phyloP scores from a whole-genome alignment of 2,888 invertebrate genomes.

The Calephelis perditalis region DNA sequence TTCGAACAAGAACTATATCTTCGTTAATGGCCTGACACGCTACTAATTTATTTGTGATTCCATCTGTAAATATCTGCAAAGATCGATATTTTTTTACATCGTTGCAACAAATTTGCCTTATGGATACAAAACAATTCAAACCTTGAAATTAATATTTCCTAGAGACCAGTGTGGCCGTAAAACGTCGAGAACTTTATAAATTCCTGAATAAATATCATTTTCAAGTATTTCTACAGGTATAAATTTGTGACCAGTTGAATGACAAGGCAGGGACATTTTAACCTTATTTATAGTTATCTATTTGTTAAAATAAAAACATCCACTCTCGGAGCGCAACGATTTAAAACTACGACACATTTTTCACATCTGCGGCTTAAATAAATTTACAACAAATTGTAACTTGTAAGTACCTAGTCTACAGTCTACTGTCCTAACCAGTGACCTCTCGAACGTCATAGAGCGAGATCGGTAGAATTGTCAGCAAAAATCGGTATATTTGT shows the following conservation, averaged over 20 bases:
- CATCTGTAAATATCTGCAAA: conserved; percentile 92
- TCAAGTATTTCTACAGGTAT: conserved; percentile 82
- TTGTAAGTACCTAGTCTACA: background rate
- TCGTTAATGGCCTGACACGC: conserved; percentile 80
- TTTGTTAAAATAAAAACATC: conserved; percentile 12
- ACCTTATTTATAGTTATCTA: conserved; percentile 17
- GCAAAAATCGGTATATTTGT: too few relatives aligned
- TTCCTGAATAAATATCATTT: conserved; percentile 81
- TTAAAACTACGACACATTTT: conserved; percentile 26
- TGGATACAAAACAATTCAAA: conserved; percentile 40
- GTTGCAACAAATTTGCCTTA: background rate
- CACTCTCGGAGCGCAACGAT: conserved; percentile 12
- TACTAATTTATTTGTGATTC: conserved; percentile 94
- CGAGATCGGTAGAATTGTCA: too few relatives aligned
- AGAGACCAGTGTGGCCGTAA: conserved; percentile 85
- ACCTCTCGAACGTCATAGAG: too few relatives aligned
- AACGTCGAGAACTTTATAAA: conserved; percentile 80
- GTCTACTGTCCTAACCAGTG: background rate
- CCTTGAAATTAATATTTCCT: conserved; percentile 84
- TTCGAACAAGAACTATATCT: conserved; percentile 86
- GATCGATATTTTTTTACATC: conserved; percentile 14
- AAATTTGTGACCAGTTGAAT: conserved; percentile 56
- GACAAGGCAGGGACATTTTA: conserved; percentile 50
- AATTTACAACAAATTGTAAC: conserved; percentile 8
- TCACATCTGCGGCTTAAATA: conserved; percentile 19